Evolutionary conservation across 2,113 vertebrate genomes (phyloP), one percentile per base, ranked within the genome.

Genomic region (Chloropsis hardwickii): DNA sequence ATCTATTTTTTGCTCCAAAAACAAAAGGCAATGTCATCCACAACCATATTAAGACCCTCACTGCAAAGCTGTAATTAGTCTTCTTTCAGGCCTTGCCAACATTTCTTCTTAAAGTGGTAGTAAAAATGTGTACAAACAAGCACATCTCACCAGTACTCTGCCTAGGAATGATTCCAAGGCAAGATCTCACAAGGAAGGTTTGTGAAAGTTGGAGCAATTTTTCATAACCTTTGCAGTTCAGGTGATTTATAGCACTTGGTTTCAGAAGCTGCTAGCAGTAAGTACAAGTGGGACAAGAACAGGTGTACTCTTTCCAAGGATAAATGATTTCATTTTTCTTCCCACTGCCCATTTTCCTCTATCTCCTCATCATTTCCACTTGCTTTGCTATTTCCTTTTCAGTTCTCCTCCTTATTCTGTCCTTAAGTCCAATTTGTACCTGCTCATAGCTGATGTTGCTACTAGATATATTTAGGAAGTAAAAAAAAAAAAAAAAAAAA

Each of bases 21-120:
- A 93, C 94, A 97, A 96, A 97, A 97, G 92, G 40, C 81, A 92
- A 35, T 92, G 92, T 93, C 93, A 96, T 86, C 82, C 77, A 92
- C 64, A 94, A 74, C 58, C 25, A 17, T 72, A 96, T 90, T 95
- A 95, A 97, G 86, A 89, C 86, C 64, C 92, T 79, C 39, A 81
- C n/a, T 77, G 50, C 54, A 92, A 96, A 93, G 93, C 65, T 80
- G 83, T 88, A 96, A 97, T 96, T 97, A 97, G 60, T 73, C 20
- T 76, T 92, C 76, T 95, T 94, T 93, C 85, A 87, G 58, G 20
- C 62, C 62, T 85, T 94, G 88, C 86, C 94, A 97, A 88, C 79
- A 71, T 88, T 74, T 92, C 69, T 93, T 88, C 92, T 93, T 69
- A 80, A 95, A 96, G 80, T 33, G 51, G 6, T 77, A 50, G 76